Conservation (phyloP, 2,888 invertebrate genomes). For the Rotaria macrura region DNA sequence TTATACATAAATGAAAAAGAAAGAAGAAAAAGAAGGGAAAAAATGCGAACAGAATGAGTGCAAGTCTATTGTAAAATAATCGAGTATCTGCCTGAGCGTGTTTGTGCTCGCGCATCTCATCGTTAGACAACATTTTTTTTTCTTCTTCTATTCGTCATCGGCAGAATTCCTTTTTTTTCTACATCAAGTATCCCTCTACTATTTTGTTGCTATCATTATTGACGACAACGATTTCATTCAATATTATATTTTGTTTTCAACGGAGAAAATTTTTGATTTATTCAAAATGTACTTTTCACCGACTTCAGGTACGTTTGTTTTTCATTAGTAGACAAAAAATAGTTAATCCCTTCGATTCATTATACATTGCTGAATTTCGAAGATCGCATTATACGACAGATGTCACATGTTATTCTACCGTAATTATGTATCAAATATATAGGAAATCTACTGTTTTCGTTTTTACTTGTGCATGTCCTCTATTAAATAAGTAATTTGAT, state of each 20-base stretch:
- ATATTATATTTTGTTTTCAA: not conserved
- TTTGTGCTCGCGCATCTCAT: not conserved
- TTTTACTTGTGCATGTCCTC: not conserved
- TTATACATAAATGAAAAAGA: not conserved
- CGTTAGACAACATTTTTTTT: not conserved
- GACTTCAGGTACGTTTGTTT: not conserved
- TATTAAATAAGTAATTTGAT: not conserved
- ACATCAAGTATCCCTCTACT: not conserved
- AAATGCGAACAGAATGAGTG: not conserved
- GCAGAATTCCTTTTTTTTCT: not conserved
- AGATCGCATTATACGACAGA: not conserved
- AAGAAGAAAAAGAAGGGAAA: not conserved
- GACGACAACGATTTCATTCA: not conserved
- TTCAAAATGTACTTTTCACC: not conserved
- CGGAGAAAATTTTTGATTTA: not conserved
- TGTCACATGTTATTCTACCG: not conserved
- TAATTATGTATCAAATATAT: not conserved
- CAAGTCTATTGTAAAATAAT: slow-evolving; percentile 6
- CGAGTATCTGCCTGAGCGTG: not conserved
- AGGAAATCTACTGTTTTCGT: not conserved
- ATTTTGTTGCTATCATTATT: not conserved
- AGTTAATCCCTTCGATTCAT: too few relatives aligned
- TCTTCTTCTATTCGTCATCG: not conserved
- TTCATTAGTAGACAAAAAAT: too few relatives aligned
- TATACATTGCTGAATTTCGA: not conserved